Evolutionary conservation across 2,797 vertebrate genomes (phyloP), one percentile per base, ranked within the genome.

Genomic region (Sebastes steindachneri): DNA sequence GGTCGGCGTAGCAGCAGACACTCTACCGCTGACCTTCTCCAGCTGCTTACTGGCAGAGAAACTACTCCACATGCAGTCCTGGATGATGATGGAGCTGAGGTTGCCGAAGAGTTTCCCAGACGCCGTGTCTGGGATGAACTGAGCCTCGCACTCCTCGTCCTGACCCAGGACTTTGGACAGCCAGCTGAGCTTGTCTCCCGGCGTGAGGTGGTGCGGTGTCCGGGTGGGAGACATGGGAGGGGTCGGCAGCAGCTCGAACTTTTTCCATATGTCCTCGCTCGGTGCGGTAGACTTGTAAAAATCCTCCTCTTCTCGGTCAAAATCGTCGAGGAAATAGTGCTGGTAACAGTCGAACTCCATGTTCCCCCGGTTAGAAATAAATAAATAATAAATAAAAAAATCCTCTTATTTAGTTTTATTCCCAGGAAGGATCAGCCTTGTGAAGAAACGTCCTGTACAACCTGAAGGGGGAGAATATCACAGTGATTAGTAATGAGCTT

Each of bases 61-160:
- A 2, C 98, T 96, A 77, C 98, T 99, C 98, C 98, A 99, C 98
- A 99, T 99, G 92, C 98, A 99, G 95, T 99, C 98, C 88, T 95
- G 96, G 71, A 98, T 97, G 74, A 99, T 96, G 92, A 97, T 97
- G 60, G 98, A 97, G 87, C 96, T 97, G 37, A 97, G 94, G 93
- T 98, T 99, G 1, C 96, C 96, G 73, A 97, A 95, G 77, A 97
- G 92, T 80, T 95, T 91, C 70, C 93, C 37, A 41, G 37, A 1
- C 37, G 37, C 93, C 0, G 95, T 94, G 68, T 95, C 95, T 1
- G 96, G 93, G 57, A 95, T 93, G 79, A 94, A 95, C 67, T 83
- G 82, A 2, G 88, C 89, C 72, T 95, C 95, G 41, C 93, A 96
- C 53, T 96, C 96, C 73, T 97, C 97, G 23, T 98, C 97, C 86